Evolutionary conservation across 2,797 vertebrate genomes (phyloP).

Genomic region (Molossus alvarezi): DNA sequence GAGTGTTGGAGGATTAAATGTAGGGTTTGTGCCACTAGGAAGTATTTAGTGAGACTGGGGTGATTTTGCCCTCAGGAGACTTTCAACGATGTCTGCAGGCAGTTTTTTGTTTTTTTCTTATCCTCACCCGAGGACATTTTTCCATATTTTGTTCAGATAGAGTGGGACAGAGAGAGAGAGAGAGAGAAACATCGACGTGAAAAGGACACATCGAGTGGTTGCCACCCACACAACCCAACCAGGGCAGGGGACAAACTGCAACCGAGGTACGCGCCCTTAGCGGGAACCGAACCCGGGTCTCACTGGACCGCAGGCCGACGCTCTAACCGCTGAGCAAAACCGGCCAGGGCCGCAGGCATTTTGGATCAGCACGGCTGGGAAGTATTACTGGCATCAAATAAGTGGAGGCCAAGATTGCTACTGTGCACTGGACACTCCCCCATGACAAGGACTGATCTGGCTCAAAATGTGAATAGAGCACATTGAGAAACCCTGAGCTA

Average conservation of each 20-base stretch:
- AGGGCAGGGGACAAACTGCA: too few relatives aligned
- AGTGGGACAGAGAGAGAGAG: too few relatives aligned
- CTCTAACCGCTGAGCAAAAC: too few relatives aligned
- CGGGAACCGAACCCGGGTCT: too few relatives aligned
- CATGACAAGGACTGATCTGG: not conserved
- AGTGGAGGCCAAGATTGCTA: not conserved
- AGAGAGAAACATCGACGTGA: too few relatives aligned
- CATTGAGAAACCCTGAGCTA: not conserved
- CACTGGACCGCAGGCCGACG: too few relatives aligned
- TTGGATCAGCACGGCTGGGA: not conserved
- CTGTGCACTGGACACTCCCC: not conserved
- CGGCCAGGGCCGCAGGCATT: not conserved
- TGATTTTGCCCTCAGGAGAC: not conserved
- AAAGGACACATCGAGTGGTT: too few relatives aligned
- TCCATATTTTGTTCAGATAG: too few relatives aligned
- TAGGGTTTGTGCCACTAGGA: not conserved
- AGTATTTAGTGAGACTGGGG: not conserved
- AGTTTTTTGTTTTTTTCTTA: not conserved
- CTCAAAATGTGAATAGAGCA: not conserved
- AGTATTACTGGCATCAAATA: not conserved
- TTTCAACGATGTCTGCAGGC: slow-evolving; percentile 22
- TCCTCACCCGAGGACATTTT: too few relatives aligned
- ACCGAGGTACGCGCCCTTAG: too few relatives aligned
- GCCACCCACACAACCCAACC: too few relatives aligned
- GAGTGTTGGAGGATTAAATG: not conserved